phyloP scores from a whole-genome alignment of 2,888 invertebrate genomes.

The Tachina fera region DNA sequence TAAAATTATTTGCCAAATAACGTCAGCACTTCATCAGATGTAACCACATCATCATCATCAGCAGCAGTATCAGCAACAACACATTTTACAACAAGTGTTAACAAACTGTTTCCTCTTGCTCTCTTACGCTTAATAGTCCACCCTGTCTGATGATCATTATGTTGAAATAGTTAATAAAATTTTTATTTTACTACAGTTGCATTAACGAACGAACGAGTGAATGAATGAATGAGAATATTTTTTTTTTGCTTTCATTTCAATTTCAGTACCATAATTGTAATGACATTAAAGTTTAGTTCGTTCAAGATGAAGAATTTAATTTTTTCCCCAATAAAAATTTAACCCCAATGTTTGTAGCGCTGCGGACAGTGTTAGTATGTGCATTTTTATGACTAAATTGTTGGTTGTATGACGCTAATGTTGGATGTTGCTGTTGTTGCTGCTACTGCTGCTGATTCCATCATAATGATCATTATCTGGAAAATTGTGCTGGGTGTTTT shows the following conservation, averaged over 20 bases:
- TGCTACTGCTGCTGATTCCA: neutral
- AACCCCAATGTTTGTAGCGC: constrained; percentile 33
- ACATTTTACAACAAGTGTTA: constrained; percentile 56
- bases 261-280: neutral
- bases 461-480: constrained; percentile 23
- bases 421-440: neutral
- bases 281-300: constrained; percentile 19
- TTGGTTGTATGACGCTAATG: neutral
- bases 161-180: constrained; percentile 61
- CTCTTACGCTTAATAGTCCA: constrained; percentile 1
- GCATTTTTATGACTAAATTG: constrained; percentile 34
- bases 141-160: constrained; percentile 40
- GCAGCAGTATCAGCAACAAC: neutral
- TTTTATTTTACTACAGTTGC: constrained; percentile 30
- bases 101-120: constrained; percentile 8
- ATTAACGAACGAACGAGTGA: constrained; percentile 27
- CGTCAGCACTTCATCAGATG: constrained; percentile 56
- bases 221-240: neutral
- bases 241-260: neutral
- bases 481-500: constrained; percentile 40
- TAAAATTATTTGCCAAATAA: constrained; percentile 48
- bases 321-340: constrained; percentile 25
- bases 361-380: constrained; percentile 25
- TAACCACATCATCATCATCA: constrained; percentile 1
- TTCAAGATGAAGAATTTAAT: constrained; percentile 10